Conservation (phyloP, 2,797 vertebrate genomes). For the Neopelma chrysocephalum region DNA sequence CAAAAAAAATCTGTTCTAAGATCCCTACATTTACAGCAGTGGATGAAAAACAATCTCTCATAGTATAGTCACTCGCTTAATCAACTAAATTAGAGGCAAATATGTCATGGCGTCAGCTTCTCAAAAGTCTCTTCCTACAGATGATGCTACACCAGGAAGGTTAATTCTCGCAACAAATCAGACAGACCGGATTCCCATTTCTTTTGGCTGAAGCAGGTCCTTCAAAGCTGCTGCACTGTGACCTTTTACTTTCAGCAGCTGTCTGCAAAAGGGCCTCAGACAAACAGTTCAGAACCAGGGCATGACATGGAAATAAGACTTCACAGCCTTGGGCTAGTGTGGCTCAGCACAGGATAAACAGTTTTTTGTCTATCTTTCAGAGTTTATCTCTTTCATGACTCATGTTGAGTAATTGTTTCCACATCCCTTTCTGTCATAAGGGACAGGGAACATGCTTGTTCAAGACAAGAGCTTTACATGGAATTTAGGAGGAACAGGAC, state of each 20-base stretch:
- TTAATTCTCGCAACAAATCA: neutral
- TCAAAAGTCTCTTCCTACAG: neutral
- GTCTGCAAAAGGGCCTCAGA: conserved; percentile 44
- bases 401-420: conserved; percentile 66
- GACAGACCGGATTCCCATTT: neutral
- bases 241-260: conserved; percentile 59
- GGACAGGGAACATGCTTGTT: conserved; percentile 57
- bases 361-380: conserved; percentile 66
- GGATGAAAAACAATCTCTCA: neutral
- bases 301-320: conserved; percentile 67
- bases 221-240: conserved; percentile 29
- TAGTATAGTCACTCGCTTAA: neutral
- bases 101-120: neutral
- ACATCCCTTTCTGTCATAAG: conserved; percentile 63
- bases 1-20: neutral
- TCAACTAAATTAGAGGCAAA: conserved; percentile 1
- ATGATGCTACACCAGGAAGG: neutral
- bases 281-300: conserved; percentile 61
- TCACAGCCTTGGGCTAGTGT: conserved; percentile 52
- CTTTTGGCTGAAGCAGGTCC: conserved; percentile 22
- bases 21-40: neutral
- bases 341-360: conserved; percentile 64
- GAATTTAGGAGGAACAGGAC: conserved; percentile 44
- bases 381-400: conserved; percentile 69
- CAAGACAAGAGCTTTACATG: conserved; percentile 54